Base-by-base conservation (phyloP, 2,888 invertebrate genomes). In the Auanema sp. region DNA sequence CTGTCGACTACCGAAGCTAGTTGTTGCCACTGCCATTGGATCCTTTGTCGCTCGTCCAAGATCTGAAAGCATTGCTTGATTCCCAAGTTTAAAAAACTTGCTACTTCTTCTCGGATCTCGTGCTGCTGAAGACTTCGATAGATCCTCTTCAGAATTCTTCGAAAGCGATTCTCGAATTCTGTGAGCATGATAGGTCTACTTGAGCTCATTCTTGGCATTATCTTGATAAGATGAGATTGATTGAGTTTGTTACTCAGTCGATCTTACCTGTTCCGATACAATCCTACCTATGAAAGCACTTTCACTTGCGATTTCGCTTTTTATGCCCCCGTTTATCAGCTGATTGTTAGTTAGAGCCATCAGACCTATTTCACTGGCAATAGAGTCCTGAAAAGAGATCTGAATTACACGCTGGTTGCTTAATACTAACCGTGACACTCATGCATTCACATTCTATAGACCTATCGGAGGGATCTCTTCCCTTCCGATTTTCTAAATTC, bases 11-110 rank as follows among this genome's bases (percentile, higher is more conserved):
- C 79, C 16, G 78, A 71, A 2, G 83, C 82, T 57, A 80, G 62
- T 58, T 77, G 76, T 57, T 79, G 79, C 82, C 81, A 82, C 63
- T 82, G 81, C 78, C 79, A 79, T 64, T 72, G 72, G 52, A 83
- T 82, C 41, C 79, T 60, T 16, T 69, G 72, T 21, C 81, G 65
- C 56, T 79, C 80, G 60, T 83, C 83, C 54, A 81, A 76, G 57
- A 80, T 76, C 77, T 79, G 64, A 52, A 71, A 40, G n/a, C 12
- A 3, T 43, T 12, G 50, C 21, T 11, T 47, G 24, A 16, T 49
- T 58, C 21, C 14, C 2, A 58, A 4, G 6, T 40, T 14, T 44
- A 43, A 4, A n/a, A 41, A 42, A n/a, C 2, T 50, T 51, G 52
- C 24, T 23, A 81, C 78, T 68, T 81, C 81, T 57, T 81, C 81